phyloP scores from a whole-genome alignment of 2,888 invertebrate species.

The Aelia acuminata region DNA sequence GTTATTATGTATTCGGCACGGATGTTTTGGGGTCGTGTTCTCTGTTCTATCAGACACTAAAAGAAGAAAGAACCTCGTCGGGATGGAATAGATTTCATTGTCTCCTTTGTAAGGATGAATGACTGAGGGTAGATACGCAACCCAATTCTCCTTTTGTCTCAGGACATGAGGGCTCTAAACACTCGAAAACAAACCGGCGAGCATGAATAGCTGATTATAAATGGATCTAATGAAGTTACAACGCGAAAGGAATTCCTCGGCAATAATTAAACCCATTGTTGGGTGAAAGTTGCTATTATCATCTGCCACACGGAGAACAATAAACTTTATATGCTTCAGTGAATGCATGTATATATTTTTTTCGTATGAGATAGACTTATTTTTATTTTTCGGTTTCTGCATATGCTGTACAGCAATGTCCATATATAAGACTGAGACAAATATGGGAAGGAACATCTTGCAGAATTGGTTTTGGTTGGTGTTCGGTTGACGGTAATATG shows the following conservation, averaged over 20 bases:
- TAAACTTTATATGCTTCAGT: neutral
- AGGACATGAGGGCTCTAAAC: slow-evolving; percentile 6
- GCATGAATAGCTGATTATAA: slow-evolving; percentile 34
- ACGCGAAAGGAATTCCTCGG: neutral
- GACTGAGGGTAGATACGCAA: neutral
- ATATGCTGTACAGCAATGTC: too few species aligned
- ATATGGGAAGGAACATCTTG: too few species aligned
- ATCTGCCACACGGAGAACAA: neutral
- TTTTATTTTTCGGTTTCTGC: neutral
- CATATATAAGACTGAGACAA: too few species aligned
- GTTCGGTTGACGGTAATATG: too few species aligned
- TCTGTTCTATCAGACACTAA: neutral
- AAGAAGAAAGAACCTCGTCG: neutral
- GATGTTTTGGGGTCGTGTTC: neutral
- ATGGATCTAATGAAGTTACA: slow-evolving; percentile 25
- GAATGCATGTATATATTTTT: neutral
- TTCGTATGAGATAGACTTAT: neutral
- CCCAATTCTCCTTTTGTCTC: slow-evolving; percentile 5
- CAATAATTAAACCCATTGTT: slow-evolving; percentile 17
- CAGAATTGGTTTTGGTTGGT: too few species aligned
- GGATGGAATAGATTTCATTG: neutral
- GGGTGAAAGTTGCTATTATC: neutral
- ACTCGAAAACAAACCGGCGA: slow-evolving; percentile 20
- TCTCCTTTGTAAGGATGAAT: slow-evolving; percentile 21
- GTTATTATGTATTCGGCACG: neutral